These are phyloP conservation scores for Schizotus pectinicornis DNA, from an alignment of 2,888 invertebrate genomes.

Conservation along the genomic window DNA sequence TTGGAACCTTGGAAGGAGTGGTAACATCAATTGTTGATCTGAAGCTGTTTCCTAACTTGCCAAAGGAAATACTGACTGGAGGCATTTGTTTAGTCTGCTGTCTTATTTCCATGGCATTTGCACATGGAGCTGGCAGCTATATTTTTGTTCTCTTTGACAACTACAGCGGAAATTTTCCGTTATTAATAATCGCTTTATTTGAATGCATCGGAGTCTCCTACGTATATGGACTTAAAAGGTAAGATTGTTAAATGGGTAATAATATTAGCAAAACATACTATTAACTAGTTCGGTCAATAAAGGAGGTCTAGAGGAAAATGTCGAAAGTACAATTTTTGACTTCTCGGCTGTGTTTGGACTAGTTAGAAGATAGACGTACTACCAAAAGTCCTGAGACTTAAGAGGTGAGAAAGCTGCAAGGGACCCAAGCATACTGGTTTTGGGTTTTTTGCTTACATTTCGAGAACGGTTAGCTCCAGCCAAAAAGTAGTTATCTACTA, in stretches of 20 bases:
- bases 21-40: slow-evolving; percentile 95
- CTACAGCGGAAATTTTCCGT: slow-evolving; percentile 91
- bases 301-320: too few relatives aligned
- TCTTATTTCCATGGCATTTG: slow-evolving; percentile 85
- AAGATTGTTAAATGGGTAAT: slow-evolving; percentile 35
- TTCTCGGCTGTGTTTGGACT: too few relatives aligned
- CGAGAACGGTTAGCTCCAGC: too few relatives aligned
- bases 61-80: slow-evolving; percentile 88
- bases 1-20: slow-evolving; percentile 94
- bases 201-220: slow-evolving; percentile 94
- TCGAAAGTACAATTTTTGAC: too few relatives aligned
- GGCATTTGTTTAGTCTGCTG: slow-evolving; percentile 82
- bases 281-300: background rate
- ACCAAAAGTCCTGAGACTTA: too few relatives aligned
- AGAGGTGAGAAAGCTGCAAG: too few relatives aligned
- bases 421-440: too few relatives aligned
- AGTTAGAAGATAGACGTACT: too few relatives aligned
- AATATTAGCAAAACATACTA: background rate
- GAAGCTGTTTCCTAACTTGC: slow-evolving; percentile 89
- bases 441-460: too few relatives aligned
- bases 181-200: slow-evolving; percentile 90
- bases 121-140: slow-evolving; percentile 92
- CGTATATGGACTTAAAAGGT: slow-evolving; percentile 91
- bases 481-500: too few relatives aligned
- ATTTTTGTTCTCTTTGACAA: slow-evolving; percentile 93